phyloP scores from a whole-genome alignment of 2,113 vertebrate genomes.

The Rallus limicola region DNA sequence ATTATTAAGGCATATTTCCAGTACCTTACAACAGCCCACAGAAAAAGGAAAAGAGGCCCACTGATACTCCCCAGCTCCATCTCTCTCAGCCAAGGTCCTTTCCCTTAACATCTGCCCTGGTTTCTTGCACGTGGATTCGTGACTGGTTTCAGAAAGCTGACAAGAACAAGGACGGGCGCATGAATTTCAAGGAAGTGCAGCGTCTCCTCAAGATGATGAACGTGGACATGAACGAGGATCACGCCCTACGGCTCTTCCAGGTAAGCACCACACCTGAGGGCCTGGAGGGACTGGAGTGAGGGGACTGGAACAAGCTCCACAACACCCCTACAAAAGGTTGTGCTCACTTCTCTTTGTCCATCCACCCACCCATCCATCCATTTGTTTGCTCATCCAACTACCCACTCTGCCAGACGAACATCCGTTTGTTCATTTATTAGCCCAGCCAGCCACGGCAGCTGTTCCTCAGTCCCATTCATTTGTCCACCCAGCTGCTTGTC shows the following conservation, averaged over 20 bases:
- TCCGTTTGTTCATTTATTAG: neutral
- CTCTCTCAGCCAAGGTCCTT: conserved; percentile 10
- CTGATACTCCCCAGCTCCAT: neutral
- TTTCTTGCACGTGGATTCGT: conserved; percentile 83
- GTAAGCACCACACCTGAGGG: conserved; percentile 57
- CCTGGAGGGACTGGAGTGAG: neutral
- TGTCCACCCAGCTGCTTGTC: neutral
- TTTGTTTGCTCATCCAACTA: neutral
- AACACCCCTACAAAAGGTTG: neutral
- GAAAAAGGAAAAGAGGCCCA: neutral
- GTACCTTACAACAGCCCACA: too few relatives aligned
- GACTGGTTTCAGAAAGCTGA: conserved; percentile 95
- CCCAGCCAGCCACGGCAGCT: neutral
- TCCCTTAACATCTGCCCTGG: conserved; percentile 76
- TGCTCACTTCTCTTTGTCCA: neutral
- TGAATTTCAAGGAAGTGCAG: conserved; percentile 90
- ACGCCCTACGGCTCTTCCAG: conserved; percentile 86
- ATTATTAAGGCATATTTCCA: too few relatives aligned
- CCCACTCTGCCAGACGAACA: neutral
- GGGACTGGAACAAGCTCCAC: neutral
- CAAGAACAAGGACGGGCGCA: conserved; percentile 92
- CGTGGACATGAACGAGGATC: conserved; percentile 89
- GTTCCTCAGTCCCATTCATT: neutral
- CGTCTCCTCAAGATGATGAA: conserved; percentile 93
- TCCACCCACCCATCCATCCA: neutral